Evolutionary conservation across 2,888 invertebrate species (phyloP), one percentile per base, ranked within the genome.

Genomic region (Aphidoletes aphidimyza): DNA sequence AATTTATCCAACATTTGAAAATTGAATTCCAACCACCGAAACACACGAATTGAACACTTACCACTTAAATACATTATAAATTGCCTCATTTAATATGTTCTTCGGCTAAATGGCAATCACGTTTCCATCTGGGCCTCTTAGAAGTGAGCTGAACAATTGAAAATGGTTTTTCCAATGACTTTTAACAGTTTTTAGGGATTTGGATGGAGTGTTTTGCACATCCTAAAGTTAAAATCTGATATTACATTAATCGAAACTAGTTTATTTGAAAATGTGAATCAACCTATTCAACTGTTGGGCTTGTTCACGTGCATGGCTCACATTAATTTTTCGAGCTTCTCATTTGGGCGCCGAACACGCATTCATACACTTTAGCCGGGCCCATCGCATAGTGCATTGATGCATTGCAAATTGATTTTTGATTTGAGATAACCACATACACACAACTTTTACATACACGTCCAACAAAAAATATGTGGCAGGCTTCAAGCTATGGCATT

Each of bases 371-470:
- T n/a, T n/a, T n/a, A n/a, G n/a, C 22, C 54, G 22, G 54, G 3
- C 54, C 3, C 19, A n/a, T n/a, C n/a, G 54, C 37, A 81, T 37
- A 22, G 37, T 81, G 81, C 81, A 81, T 37, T 81, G 81, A 81
- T 81, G 81, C 81, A 81, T 81, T 37, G 81, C 81, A 81, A 81
- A 81, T 81, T 81, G 81, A 81, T 81, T 81, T 81, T 81, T 22
- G 37, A 39, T n/a, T 19, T n/a, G 81, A 36, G 81, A 81, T 81
- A 81, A 81, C 37, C 3, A 0, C 69, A 37, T 17, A 36, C 37
- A 36, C 39, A n/a, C n/a, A n/a, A n/a, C 37, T 37, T 36, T 81
- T n/a, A n/a, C 81, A 81, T 81, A 17, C 59, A 69, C 69, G n/a
- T n/a, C n/a, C n/a, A n/a, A n/a, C n/a, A n/a, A n/a, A n/a, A n/a